A percentile compares a stretch with the other conserved stretches of the same genome.
These are phyloP conservation scores for Furnarius figulus DNA, from an alignment of 2,113 vertebrate species.

Conservation along the genomic window DNA sequence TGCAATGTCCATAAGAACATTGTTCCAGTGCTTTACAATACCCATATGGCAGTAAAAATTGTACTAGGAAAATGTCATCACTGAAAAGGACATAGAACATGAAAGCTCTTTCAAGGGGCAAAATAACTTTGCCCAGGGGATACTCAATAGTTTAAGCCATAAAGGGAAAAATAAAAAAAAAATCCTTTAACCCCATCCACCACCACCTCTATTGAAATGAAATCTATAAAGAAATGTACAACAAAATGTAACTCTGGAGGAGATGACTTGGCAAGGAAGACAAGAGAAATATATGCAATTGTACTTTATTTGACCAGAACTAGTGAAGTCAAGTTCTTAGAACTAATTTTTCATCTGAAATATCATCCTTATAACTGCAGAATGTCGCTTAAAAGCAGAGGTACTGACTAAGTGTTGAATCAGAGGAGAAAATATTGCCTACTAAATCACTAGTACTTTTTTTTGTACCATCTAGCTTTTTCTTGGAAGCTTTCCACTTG, in stretches of 20 bases:
- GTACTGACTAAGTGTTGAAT: slow-evolving; percentile 20
- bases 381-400: not conserved
- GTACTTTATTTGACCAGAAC: slow-evolving; percentile 1
- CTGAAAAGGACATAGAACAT: not conserved
- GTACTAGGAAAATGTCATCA: not conserved
- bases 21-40: not conserved
- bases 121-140: not conserved
- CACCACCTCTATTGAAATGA: not conserved
- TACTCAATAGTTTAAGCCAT: not conserved
- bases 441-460: slow-evolving; percentile 30
- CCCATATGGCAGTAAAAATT: not conserved
- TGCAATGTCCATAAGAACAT: not conserved
- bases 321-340: not conserved
- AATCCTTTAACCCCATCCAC: not conserved
- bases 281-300: not conserved
- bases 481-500: slow-evolving; percentile 10
- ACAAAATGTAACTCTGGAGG: not conserved
- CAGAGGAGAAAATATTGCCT: slow-evolving; percentile 1
- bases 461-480: slow-evolving; percentile 12
- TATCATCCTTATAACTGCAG: not conserved
- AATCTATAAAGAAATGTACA: not conserved
- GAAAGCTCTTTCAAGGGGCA: not conserved
- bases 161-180: not conserved
- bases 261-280: not conserved
- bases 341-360: slow-evolving; percentile 44